Base-by-base conservation (phyloP, 2,113 vertebrate genomes). In the Coptodon bakossiorum region DNA sequence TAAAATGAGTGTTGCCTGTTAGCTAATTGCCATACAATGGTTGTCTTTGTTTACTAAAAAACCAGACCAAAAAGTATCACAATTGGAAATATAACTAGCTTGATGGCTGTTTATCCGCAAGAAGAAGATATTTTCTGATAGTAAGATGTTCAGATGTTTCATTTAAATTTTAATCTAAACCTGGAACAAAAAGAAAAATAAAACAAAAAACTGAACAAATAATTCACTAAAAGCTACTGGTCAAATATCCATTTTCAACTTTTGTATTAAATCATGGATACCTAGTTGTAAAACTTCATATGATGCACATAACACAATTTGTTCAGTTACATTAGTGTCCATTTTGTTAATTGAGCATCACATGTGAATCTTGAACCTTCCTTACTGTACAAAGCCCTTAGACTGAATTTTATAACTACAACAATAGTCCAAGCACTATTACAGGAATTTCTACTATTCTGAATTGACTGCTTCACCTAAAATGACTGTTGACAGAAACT, bases 401-500 rank as follows among this genome's bases (percentile, higher is more conserved):
- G 9, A 48, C 71, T 76, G 24, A 76, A 48, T 27, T 5, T 12
- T 17, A 19, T 48, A 71, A 6, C 38, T 22, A 17, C 40, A 83
- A 52, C 57, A 7, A 45, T 59, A 29, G 34, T 80, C 3, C 6
- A 82, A 57, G 12, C 12, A 10, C 19, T 57, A 22, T 90, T 34
- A 83, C 43, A 85, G 7, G 14, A 45, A 76, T 29, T 76, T 48
- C 40, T 45, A 29, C 22, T 27, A 73, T 27, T 73, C 2, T 73
- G 22, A 9, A 73, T 17, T 73, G 68, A 45, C 40, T 73, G 53
- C 40, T 73, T 73, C 22, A 76, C 24, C 24, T 45, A 73, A 73
- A 73, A 73, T 86, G 84, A 79, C n/a, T 73, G 29, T 82, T 84
- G 59, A 79, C 52, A 82, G 12, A 78, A 86, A 92, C 76, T 84